Evolutionary conservation across 30 jellyfish, hydroid and myxozoan species (phyloP), one percentile per base, ranked within the genome.

Genomic region (Hydractinia symbiolongicarpus): DNA sequence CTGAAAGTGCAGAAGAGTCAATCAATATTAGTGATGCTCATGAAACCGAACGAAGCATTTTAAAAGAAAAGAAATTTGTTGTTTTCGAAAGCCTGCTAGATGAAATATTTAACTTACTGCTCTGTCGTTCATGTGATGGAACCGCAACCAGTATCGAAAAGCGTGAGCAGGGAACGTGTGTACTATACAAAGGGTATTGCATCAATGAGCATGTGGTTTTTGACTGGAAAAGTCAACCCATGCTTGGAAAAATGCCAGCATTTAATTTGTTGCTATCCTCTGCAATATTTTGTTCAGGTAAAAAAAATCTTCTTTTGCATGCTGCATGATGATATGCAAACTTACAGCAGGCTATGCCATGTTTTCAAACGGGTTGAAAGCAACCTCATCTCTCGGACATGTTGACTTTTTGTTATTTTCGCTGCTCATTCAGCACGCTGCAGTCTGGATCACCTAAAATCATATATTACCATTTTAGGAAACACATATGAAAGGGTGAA

Each of bases 171-270:
- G 74, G 74, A n/a, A 64, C 74, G 9, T 64, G n/a, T n/a, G 74
- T 64, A 30, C 44, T 30, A 30, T 30, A 30, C 44, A 30, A 30
- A 30, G 44, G 44, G 44, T 30, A 30, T 30, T 30, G 44, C 44
- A 30, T 30, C 44, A 30, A 30, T 30, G 2, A 30, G 44, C 44
- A 30, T 2, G n/a, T n/a, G n/a, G n/a, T n/a, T n/a, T n/a, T n/a
- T n/a, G n/a, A n/a, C n/a, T n/a, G n/a, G n/a, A n/a, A n/a, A 30
- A 71, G 80, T 53, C 66, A 71, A 19, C 80, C 80, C 9, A 5
- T 7, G 15, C 40, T 71, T 49, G 80, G 80, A 71, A 71, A 71
- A 71, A 71, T 71, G 53, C 80, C 80, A 9, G 80, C 66, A 20
- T 71, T 20, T 50, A 71, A 13, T 71, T 50, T 71, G 61, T 50